Evolutionary conservation across 2,113 vertebrate species (phyloP), one percentile per base, ranked within the genome.

Genomic region (Charadrius vociferus): DNA sequence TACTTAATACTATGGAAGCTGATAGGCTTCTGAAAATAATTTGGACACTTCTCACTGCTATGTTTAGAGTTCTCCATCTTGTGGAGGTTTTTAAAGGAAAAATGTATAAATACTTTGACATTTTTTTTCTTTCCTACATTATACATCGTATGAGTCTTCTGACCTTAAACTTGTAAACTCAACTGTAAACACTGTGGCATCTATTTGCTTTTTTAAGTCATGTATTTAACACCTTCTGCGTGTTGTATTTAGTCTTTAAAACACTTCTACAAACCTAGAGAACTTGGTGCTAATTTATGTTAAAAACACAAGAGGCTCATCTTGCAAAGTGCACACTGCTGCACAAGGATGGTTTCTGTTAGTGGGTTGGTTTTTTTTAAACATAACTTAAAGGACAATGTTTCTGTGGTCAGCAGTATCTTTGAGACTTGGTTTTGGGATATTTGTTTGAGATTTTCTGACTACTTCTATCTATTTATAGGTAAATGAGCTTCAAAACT

Each of bases 401-500:
- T 84, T 91, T 72, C 29, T 65, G 20, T 62, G 70, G 43, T 58
- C 1, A 84, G 74, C 63, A 16, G 34, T 23, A 36, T 55, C 55
- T 94, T 32, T 77, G 49, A 75, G 32, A 39, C 29, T 74, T 68
- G 47, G 47, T 29, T 85, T n/a, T 43, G 37, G 39, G 34, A 45
- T 43, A n/a, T 45, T 37, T 29, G 17, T 34, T 87, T 37, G 50
- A 55, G 9, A 29, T 59, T 73, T 91, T 83, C 90, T 92, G 71
- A 94, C 58, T 85, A 30, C 12, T 78, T 1, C 55, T 91, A 4
- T 86, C 50, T 90, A 9, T 85, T 96, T 82, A 49, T 86, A 99
- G 99, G 99, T 99, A 91, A 99, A 99, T 70, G 99, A 99, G 97
- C 99, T 99, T 94, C 99, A 99, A 97, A 99, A 99, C 98, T 98